Evolutionary conservation across 2,797 vertebrate species (phyloP).

Genomic region (Hapalemur alaotrensis): DNA sequence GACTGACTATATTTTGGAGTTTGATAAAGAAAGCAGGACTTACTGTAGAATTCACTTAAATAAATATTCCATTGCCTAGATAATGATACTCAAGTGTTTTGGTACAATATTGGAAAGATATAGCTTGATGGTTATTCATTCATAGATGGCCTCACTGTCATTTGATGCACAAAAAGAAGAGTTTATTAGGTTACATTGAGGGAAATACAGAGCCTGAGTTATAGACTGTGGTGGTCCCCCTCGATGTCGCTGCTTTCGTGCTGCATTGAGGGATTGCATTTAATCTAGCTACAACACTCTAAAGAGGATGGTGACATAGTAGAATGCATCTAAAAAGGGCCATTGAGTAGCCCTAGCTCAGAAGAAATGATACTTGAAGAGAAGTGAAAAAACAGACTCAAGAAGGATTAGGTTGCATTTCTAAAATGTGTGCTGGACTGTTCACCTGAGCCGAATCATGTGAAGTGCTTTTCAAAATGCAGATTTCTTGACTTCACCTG

Average conservation of each 20-base stretch:
- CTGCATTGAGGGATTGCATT: neutral
- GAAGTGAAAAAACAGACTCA: neutral
- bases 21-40: constrained; percentile 62
- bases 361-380: neutral
- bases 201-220: neutral
- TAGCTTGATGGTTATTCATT: constrained; percentile 8
- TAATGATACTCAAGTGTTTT: constrained; percentile 26
- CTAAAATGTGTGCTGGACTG: neutral
- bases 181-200: neutral
- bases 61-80: constrained; percentile 54
- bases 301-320: neutral
- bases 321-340: neutral
- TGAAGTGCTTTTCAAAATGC: neutral
- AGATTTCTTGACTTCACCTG: neutral
- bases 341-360: neutral
- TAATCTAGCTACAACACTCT: neutral
- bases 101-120: constrained; percentile 34
- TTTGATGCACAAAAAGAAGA: neutral
- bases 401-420: neutral
- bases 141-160: neutral
- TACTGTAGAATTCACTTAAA: constrained; percentile 59
- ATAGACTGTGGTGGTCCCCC: neutral
- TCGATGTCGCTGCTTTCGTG: neutral
- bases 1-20: constrained; percentile 34
- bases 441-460: neutral